phyloP scores from a whole-genome alignment of 2,113 vertebrate species.

The Perca fluviatilis region DNA sequence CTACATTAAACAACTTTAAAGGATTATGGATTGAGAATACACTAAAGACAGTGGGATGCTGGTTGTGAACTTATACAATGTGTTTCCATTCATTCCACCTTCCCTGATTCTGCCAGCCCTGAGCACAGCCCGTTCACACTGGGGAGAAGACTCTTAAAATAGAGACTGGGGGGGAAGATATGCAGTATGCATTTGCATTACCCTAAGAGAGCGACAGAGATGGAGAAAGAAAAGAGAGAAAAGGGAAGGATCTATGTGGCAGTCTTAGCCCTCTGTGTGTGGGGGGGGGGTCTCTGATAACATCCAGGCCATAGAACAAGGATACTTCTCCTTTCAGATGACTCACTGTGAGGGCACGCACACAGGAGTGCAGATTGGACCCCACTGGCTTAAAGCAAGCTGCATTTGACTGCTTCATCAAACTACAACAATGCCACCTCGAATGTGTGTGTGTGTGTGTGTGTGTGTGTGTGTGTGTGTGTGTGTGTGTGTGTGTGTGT shows the following conservation, averaged over 20 bases:
- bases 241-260: conserved; percentile 45
- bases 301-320: conserved; percentile 74
- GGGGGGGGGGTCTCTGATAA: conserved; percentile 68
- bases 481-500: not conserved
- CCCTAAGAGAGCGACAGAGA: conserved; percentile 70
- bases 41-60: conserved; percentile 35
- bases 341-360: conserved; percentile 53
- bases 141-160: conserved; percentile 75
- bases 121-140: conserved; percentile 58
- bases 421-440: conserved; percentile 46
- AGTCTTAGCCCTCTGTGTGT: conserved; percentile 56
- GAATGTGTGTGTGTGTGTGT: not conserved
- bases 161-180: conserved; percentile 51
- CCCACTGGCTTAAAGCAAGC: conserved; percentile 50
- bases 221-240: conserved; percentile 65
- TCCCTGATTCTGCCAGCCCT: conserved; percentile 66
- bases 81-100: conserved; percentile 70
- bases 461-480: no score
- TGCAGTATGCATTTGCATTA: conserved; percentile 69
- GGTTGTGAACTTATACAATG: conserved; percentile 39
- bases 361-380: conserved; percentile 50
- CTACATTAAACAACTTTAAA: conserved; percentile 59
- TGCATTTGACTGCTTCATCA: conserved; percentile 70
- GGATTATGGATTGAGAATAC: conserved; percentile 49
- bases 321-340: conserved; percentile 72